These are phyloP conservation scores for Dipodomys merriami DNA, from an alignment of 2,113 vertebrate species.

Conservation along the genomic window DNA sequence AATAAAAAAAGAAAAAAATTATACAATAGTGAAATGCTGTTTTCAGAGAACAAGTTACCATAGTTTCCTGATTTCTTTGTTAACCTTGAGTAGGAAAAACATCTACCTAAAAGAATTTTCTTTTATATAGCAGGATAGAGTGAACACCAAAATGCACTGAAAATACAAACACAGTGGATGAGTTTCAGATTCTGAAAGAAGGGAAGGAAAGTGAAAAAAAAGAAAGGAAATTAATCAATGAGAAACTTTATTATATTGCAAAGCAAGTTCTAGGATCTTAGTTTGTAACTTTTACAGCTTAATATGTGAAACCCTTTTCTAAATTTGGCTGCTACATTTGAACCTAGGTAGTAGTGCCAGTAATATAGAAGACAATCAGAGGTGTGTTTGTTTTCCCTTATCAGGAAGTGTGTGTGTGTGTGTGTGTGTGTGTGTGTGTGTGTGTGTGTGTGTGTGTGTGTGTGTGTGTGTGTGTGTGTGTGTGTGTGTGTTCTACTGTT, in stretches of 20 bases:
- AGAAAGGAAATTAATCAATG: not conserved
- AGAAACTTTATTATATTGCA: slow-evolving; percentile 49
- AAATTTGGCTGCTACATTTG: slow-evolving; percentile 16
- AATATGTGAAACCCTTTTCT: slow-evolving; percentile 54
- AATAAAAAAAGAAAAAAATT: not conserved
- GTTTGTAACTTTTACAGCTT: slow-evolving; percentile 45
- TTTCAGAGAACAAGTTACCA: slow-evolving; percentile 56
- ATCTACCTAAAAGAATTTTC: slow-evolving; percentile 59
- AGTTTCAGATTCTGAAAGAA: slow-evolving; percentile 63
- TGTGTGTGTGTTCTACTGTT: slow-evolving; percentile 2
- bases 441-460: not conserved
- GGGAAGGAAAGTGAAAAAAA: not conserved
- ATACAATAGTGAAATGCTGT: slow-evolving; percentile 58
- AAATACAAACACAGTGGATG: slow-evolving; percentile 28
- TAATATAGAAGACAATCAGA: slow-evolving; percentile 46
- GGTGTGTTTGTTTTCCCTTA: slow-evolving; percentile 63
- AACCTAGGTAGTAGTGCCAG: slow-evolving; percentile 36
- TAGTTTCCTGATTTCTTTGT: slow-evolving; percentile 53
- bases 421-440: not conserved
- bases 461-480: not conserved
- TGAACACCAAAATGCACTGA: not conserved
- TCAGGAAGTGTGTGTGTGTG: slow-evolving; percentile 43
- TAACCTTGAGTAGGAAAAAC: not conserved
- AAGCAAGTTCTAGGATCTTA: slow-evolving; percentile 38
- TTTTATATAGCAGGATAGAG: slow-evolving; percentile 11